phyloP scores from a whole-genome alignment of 2,113 vertebrate genomes.

The Lepisosteus oculatus region DNA sequence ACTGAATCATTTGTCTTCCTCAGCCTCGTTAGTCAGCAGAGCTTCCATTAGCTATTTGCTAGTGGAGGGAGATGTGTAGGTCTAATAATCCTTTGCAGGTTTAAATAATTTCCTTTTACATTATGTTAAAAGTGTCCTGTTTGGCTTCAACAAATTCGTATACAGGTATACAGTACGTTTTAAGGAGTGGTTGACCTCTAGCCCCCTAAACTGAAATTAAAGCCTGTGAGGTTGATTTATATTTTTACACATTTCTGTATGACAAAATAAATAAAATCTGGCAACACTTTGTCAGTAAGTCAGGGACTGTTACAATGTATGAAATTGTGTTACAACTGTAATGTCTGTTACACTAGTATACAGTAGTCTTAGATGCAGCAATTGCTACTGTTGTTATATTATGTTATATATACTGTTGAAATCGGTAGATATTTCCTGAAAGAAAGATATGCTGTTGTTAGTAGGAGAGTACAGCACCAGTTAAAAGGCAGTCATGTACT shows the following conservation, averaged over 20 bases:
- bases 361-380: slow-evolving; percentile 44
- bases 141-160: slow-evolving; percentile 47
- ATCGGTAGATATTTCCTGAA: slow-evolving; percentile 42
- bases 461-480: background rate
- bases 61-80: slow-evolving; percentile 38
- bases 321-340: slow-evolving; percentile 46
- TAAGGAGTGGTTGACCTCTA: slow-evolving; percentile 55
- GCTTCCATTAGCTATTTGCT: slow-evolving; percentile 42
- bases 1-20: slow-evolving; percentile 67
- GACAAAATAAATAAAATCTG: slow-evolving; percentile 44
- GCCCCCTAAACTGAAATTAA: slow-evolving; percentile 48
- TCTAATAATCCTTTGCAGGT: slow-evolving; percentile 34
- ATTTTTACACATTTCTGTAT: slow-evolving; percentile 66
- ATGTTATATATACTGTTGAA: slow-evolving; percentile 36
- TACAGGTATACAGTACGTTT: slow-evolving; percentile 48
- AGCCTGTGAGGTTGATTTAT: slow-evolving; percentile 60
- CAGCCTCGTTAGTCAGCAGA: slow-evolving; percentile 51
- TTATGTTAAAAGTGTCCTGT: slow-evolving; percentile 53
- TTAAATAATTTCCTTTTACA: slow-evolving; percentile 44
- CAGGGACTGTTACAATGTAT: slow-evolving; percentile 68
- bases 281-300: slow-evolving; percentile 63
- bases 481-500: background rate
- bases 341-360: slow-evolving; percentile 50
- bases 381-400: slow-evolving; percentile 54
- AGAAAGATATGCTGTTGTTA: slow-evolving; percentile 3